Base-by-base conservation (phyloP, 2,888 invertebrate species). In the Nudaria mundana region DNA sequence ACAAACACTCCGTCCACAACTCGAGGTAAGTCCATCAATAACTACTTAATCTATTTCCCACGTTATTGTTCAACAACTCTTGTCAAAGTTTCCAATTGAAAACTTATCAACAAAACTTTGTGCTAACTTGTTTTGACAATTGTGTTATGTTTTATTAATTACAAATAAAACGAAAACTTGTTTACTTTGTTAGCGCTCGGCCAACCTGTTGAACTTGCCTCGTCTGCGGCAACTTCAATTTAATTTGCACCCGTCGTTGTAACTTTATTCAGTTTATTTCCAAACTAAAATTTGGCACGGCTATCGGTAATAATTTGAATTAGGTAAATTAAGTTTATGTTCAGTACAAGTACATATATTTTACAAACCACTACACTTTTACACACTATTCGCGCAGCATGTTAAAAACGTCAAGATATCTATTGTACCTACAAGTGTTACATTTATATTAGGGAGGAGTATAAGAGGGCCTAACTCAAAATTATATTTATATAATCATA, bases 131-230 rank as follows among this genome's bases (percentile, higher is more conserved):
- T 36, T 20, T 39, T 22, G 30, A 14, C 39, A 39, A 58, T 48
- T 46, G 29, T 34, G 35, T 40, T 25, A 42, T 45, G 48, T n/a
- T n/a, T n/a, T n/a, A n/a, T n/a, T n/a, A n/a, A n/a, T n/a, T n/a
- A 52, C 50, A 44, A 46, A 49, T 26, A 49, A 41, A 50, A 30
- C 33, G 37, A 52, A 59, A 67, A 70, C 56, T 66, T 66, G 60
- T 52, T 26, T 37, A 51, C 49, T 63, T 68, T 58, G 61, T 54
- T 52, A 29, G 22, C 40, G 57, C 54, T 58, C 54, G 53, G 44
- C 44, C 64, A 61, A 79, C 78, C 77, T 79, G 77, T 79, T 77
- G 79, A 61, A 53, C 52, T 49, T 29, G 50, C 52, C 63, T 66
- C 56, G 51, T 46, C 43, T 38, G 40, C 33, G 37, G 40, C 50